Evolutionary conservation across 2,113 vertebrate species (phyloP), one percentile per base, ranked within the genome.

Genomic region (Rhodinocichla rosea): DNA sequence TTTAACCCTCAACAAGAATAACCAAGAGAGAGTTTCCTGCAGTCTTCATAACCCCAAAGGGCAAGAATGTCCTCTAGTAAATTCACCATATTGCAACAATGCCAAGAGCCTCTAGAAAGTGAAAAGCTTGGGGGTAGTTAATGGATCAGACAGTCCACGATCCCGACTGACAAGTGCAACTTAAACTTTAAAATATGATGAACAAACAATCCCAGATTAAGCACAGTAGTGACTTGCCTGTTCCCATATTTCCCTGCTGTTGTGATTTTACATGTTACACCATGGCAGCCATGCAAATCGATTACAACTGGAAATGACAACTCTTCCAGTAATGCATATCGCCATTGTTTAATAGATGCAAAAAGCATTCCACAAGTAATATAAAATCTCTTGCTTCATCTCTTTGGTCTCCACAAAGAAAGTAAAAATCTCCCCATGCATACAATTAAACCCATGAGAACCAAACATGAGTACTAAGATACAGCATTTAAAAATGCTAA

Each of bases 231-330:
- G 88, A 64, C 76, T 94, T 77, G 56, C 67, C 76, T 86, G 44
- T 94, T 92, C 76, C 95, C 90, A 75, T 89, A 73, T 95, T 96
- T 96, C 74, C 90, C 92, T 70, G 90, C 95, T 96, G 96, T 92
- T 24, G 15, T 94, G 95, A 89, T 95, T 94, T 96, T 91, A 87
- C 90, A 88, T 95, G 92, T 95, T 96, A 95, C 28, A 88, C 71
- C 33, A 80, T 97, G 96, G 90, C 95, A 97, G 94, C 94, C 96
- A 79, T 97, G 96, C 68, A 97, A 97, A 97, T 97, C 56, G 9
- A 97, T 97, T 97, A 96, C 60, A 82, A 88, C 56, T 96, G 95
- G 92, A 96, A 97, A 97, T 83, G 92, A 95, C 96, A 95, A 95
- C 86, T 96, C 89, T 95, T 91, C 92, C 95, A 96, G 88, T 71